Evolutionary conservation across 2,888 invertebrate species (phyloP), one percentile per base, ranked within the genome.

Genomic region (Cataglyphis altisquamis): DNA sequence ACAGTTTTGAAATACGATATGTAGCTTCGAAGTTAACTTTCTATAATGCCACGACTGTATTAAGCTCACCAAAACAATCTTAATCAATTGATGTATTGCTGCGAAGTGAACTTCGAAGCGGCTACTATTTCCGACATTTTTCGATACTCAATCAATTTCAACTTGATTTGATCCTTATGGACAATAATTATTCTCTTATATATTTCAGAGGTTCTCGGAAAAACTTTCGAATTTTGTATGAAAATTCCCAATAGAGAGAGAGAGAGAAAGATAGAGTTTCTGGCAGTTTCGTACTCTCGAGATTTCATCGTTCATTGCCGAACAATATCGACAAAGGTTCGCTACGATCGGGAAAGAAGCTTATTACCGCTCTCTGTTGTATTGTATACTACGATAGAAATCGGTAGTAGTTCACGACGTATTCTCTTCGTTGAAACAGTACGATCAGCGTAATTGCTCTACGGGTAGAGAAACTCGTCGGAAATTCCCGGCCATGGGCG

Each of bases 21-120:
- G n/a, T 32, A 15, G 10, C 52, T 8, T 32, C 52, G 4, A n/a
- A 21, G 32, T 18, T 52, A 52, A 68, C 3, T 52, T 52, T 52
- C 48, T 67, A 32, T 52, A 68, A 68, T 10, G 10, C 25, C 29
- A 52, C 29, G 15, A 32, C 12, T 32, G 2, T 8, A 55, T 48
- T 45, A 32, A 67, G 10, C 21, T 1, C 10, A 39, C 32, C 32
- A 32, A 74, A 82, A 81, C 85, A 85, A 29, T 87, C 73, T 84
- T 88, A 86, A 87, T 88, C 88, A 88, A 90, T 87, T 84, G 89
- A 90, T 84, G 85, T 84, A 89, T 87, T 78, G 83, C 73, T n/a
- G 18, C 72, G n/a, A 41, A 68, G 77, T 80, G 45, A 84, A 83
- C 85, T 52, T 52, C 82, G 83, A 85, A 83, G 85, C 84, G 84